Conservation (phyloP, 2,797 vertebrate genomes). For the Ptychobarbus kaznakovi region DNA sequence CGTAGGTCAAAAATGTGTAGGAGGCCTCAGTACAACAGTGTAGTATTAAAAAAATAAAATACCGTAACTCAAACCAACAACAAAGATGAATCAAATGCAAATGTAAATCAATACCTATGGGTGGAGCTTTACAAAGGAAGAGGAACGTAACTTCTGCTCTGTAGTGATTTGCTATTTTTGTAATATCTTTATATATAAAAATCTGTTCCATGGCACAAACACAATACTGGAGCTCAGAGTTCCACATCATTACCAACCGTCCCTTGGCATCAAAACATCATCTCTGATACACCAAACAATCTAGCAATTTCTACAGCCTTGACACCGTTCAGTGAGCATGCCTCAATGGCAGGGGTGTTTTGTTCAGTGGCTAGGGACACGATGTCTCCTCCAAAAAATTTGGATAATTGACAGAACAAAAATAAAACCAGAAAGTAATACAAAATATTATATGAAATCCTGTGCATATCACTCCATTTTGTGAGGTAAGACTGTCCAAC, state of each 20-base stretch:
- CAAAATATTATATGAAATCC: background rate
- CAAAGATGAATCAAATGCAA: background rate
- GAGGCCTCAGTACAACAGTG: background rate
- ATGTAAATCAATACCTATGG: background rate
- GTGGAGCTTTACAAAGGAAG: background rate
- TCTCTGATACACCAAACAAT: slow-evolving; percentile 19
- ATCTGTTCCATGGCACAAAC: background rate
- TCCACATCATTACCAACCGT: slow-evolving; percentile 19
- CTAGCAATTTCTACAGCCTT: slow-evolving; percentile 31
- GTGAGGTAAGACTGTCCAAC: background rate
- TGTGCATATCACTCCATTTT: background rate
- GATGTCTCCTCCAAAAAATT: background rate
- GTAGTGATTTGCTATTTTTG: background rate
- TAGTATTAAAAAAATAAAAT: background rate
- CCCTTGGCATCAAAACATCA: slow-evolving; percentile 24
- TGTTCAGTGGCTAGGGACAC: background rate
- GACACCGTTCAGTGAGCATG: slow-evolving; percentile 22
- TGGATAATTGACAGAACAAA: background rate
- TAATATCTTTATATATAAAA: background rate
- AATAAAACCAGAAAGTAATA: background rate
- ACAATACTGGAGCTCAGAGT: slow-evolving; percentile 8
- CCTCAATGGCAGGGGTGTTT: background rate
- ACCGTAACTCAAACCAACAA: background rate
- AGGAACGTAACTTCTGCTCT: no score
- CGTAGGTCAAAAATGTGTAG: background rate